Base-by-base conservation (phyloP, 2,113 vertebrate species). In the Cephalopholis sonnerati region DNA sequence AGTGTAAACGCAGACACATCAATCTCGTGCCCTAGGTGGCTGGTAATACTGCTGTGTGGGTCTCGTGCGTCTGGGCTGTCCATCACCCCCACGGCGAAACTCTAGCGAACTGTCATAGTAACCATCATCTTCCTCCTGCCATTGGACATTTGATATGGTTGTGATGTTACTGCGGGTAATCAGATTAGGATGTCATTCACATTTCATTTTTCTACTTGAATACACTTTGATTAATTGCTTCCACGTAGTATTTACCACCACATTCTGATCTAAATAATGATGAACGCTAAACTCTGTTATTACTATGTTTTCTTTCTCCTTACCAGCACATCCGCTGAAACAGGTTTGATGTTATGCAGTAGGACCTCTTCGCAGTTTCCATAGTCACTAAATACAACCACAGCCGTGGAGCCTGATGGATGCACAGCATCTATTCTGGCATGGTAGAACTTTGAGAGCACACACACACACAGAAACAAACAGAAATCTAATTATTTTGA, bases 291-390 rank as follows among this genome's bases (percentile, higher is more conserved):
- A 59, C n/a, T n/a, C 0, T 13, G 12, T 29, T 4, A 17, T 20
- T 18, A 4, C 44, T 15, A 10, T 32, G 32, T 46, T 71, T 59
- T 68, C 3, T 53, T 67, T 67, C 3, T 74, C 17, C 97, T 93
- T 96, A 99, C 98, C 98, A 97, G 96, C 7, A 94, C 91, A 69
- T 98, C 97, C 92, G 96, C 93, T 82, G 96, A 90, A 91, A 97
- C 79, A 77, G 98, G 96, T 83, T 96, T 97, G 93, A 99, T 97
- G 96, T 98, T 99, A 90, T 97, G 96, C 86, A 99, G 96, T 82
- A 99, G 96, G 71, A 99, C 97, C 89, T 99, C 98, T 95, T 99
- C 98, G 32, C 99, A 99, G 95, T 99, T 99, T 81, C 98, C 98
- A 76, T 99, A 99, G 87, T 99, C 98, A 76, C 96, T 96, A 93